Evolutionary conservation across 2,113 vertebrate species (phyloP), one percentile per base, ranked within the genome.

Genomic region (Brachyhypopomus gauderio): DNA sequence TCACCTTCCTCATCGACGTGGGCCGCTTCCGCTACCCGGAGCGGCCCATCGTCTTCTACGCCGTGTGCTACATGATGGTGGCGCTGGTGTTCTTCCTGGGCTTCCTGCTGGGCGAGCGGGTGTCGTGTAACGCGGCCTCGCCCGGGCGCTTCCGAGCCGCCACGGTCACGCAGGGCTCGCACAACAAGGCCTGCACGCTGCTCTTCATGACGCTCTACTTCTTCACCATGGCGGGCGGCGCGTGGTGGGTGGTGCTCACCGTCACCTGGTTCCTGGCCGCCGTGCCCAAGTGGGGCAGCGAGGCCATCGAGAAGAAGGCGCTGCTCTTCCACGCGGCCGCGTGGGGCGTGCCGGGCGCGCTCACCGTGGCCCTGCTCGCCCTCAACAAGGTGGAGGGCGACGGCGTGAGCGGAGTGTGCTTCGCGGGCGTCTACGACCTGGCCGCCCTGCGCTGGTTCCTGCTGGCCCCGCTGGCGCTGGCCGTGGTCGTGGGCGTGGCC

Each of bases 41-140:
- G 90, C 91, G 98, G 1, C 98, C 98, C 0, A 98, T 99, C 30
- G 96, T 99, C 81, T 99, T 99, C 88, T 99, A 99, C 56, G 97
- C 98, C 0, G 96, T 99, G 84, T 99, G 98, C 92, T 99, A 99
- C 94, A 98, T 99, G 97, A 98, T 99, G 97, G 98, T 99, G 60
- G 98, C 98, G 0, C 87, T 99, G 74, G 95, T 96, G 71, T 99
- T 98, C 92, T 98, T 99, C 91, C 94, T 99, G 75, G 98, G 98
- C 4, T 99, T 99, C 87, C 92, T 99, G 86, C 80, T 98, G 34
- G 97, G 98, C 89, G 96, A 98, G 91, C 89, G 90, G 1, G 97
- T 99, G 60, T 94, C 98, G 1, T 99, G 98, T 89, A 99, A 99
- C 4, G 88, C 95, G 0, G 93, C 95, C 0, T 93, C 90, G 82